Base-by-base conservation (phyloP, 2,888 invertebrate species). In the Acrobeloides nanus region DNA sequence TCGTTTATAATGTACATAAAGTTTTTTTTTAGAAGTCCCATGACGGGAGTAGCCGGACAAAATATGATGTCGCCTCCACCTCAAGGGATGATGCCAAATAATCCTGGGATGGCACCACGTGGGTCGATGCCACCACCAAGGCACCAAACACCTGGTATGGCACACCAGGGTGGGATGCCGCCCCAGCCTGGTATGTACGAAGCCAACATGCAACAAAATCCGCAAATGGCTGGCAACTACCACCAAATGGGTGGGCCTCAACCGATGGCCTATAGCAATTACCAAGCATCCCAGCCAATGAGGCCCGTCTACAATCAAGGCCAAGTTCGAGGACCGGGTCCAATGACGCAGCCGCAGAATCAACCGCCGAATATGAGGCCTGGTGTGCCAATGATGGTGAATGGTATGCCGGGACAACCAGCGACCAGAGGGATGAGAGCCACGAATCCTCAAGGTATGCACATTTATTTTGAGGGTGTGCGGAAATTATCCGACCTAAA, bases 51-150 rank as follows among this genome's bases (percentile, higher is more conserved):
- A 34, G 12, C 20, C 20, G 56, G 33, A 23, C 45, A 46, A 20
- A 62, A 51, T 38, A 57, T 58, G 50, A 57, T 57, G 58, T 40
- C 57, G 15, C 58, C 55, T 26, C 46, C 46, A 25, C 27, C 55
- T 12, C 18, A 24, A 8, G 25, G 46, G 20, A 46, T 46, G 46
- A 34, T 34, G 20, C 44, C 12, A 5, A 8, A 29, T n/a, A 15
- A 7, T 6, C 23, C 23, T 34, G 31, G 39, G 34, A 39, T 39
- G 39, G 31, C 39, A n/a, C 39, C 26, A 8, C 39, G 35, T 8
- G 6, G 15, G 7, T 15, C 26, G 34, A 39, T 39, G 39, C 39
- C n/a, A 21, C 23, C 23, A 8, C 39, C 23, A 17, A 15, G 23
- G n/a, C n/a, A n/a, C n/a, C n/a, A n/a, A n/a, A n/a, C n/a, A n/a